Evolutionary conservation across 2,797 vertebrate genomes (phyloP).

Genomic region (Onychomys torridus): DNA sequence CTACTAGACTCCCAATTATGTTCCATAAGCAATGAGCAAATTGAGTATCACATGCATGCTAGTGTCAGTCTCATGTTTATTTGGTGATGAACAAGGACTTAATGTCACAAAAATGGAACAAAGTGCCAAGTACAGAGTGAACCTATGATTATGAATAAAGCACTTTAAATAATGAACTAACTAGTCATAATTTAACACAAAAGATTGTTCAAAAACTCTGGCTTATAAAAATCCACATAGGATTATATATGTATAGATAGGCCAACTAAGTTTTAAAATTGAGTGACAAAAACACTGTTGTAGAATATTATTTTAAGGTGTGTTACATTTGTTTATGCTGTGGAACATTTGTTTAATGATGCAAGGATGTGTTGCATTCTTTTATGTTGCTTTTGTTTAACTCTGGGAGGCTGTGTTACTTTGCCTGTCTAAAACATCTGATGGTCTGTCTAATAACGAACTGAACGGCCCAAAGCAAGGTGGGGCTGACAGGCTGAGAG

Average conservation of each 20-base stretch:
- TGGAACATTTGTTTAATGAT: too few relatives aligned
- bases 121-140: constrained; percentile 17
- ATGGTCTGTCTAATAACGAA: too few relatives aligned
- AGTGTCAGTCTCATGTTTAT: neutral
- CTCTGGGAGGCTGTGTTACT: too few relatives aligned
- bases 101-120: constrained; percentile 8
- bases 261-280: constrained; percentile 19
- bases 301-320: too few relatives aligned
- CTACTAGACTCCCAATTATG: constrained; percentile 10
- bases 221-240: constrained; percentile 20
- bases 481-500: too few relatives aligned
- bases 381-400: too few relatives aligned
- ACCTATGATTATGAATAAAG: neutral
- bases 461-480: too few relatives aligned
- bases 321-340: too few relatives aligned
- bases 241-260: neutral
- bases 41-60: neutral
- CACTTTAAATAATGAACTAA: constrained; percentile 44
- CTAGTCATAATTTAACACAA: neutral
- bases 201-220: constrained; percentile 40
- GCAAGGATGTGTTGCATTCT: too few relatives aligned
- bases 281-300: neutral
- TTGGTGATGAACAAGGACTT: neutral
- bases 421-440: too few relatives aligned
- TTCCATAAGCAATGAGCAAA: neutral